These are phyloP conservation scores for Etheostoma spectabile DNA, from an alignment of 2,113 vertebrate species.

Conservation along the genomic window DNA sequence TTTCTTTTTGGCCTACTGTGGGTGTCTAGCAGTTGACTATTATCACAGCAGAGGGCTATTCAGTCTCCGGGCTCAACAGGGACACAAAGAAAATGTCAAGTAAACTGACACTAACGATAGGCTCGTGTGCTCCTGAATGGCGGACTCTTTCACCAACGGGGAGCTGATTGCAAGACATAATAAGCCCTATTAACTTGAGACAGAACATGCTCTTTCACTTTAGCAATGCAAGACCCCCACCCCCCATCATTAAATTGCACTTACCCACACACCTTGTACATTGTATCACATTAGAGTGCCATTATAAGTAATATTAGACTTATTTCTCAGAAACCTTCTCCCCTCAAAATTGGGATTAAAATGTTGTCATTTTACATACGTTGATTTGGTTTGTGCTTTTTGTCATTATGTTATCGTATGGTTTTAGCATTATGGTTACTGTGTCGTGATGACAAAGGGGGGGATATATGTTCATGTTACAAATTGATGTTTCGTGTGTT, in stretches of 20 bases:
- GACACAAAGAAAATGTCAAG: constrained; percentile 60
- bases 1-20: constrained; percentile 11
- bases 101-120: constrained; percentile 52
- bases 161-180: constrained; percentile 18
- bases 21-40: constrained; percentile 56
- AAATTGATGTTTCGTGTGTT: no score
- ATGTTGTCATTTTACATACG: no score
- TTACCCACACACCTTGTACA: not conserved
- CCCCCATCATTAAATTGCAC: not conserved
- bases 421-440: no score
- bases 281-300: not conserved
- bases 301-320: not conserved
- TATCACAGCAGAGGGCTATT: constrained; percentile 47
- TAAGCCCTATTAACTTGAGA: constrained; percentile 30
- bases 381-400: no score
- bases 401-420: no score
- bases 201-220: constrained; percentile 20
- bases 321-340: not conserved
- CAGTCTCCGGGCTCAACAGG: constrained; percentile 16
- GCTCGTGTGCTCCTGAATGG: constrained; percentile 27
- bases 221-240: not conserved
- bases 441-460: no score
- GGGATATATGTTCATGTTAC: no score
- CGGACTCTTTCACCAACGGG: constrained; percentile 12
- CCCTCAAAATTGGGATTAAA: not conserved